These are phyloP conservation scores for Bradypodion pumilum DNA, from an alignment of 2,797 vertebrate species.

Conservation along the genomic window DNA sequence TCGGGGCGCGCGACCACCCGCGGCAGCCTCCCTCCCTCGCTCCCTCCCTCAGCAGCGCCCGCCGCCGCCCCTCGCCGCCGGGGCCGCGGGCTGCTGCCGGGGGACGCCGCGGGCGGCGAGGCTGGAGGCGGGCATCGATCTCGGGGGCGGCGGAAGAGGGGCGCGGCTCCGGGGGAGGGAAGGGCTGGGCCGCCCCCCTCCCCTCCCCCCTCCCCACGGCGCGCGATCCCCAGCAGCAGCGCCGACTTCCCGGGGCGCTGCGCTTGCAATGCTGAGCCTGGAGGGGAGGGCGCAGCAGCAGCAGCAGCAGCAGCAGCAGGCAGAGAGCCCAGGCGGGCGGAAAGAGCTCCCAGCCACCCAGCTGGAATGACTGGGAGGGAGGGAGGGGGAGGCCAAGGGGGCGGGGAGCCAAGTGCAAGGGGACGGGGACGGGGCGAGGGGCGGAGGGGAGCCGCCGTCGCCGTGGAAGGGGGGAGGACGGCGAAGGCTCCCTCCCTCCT, in stretches of 20 bases:
- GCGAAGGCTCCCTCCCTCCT: conserved; percentile 7
- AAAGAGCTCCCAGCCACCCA: background rate
- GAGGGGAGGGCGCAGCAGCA: no score
- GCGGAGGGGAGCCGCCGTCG: background rate
- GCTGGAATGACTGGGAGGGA: background rate
- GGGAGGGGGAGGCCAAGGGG: background rate
- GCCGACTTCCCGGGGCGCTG: no score
- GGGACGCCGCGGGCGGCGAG: no score
- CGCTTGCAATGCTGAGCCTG: no score
- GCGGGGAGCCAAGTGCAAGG: background rate
- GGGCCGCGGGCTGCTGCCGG: background rate
- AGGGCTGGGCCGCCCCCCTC: background rate
- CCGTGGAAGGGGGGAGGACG: background rate
- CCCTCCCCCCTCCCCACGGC: background rate
- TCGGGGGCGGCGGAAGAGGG: background rate
- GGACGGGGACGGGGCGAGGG: background rate
- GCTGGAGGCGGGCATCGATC: no score
- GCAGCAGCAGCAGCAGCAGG: no score
- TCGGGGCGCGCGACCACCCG: background rate
- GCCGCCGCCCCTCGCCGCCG: background rate
- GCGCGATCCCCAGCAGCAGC: no score
- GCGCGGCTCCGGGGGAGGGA: no score
- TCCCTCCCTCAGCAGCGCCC: background rate
- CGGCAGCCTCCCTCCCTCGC: no score
- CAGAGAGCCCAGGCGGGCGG: background rate